Evolutionary conservation across 2,797 vertebrate species (phyloP).

Genomic region (Poeciliopsis paucimaculata): DNA sequence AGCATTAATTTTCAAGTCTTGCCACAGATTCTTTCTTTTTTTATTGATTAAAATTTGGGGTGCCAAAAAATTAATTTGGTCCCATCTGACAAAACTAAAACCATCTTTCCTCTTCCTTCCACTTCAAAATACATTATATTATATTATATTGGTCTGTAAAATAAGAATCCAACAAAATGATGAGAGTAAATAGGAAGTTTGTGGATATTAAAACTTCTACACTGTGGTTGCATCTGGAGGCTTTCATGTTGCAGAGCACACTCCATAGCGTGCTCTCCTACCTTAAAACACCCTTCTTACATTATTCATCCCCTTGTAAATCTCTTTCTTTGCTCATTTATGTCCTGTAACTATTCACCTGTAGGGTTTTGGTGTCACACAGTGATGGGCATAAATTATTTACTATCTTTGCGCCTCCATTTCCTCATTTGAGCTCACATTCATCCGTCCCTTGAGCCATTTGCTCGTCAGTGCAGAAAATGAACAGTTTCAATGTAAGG

Average conservation of each 20-base stretch:
- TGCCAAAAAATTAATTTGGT: background rate
- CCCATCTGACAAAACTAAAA: background rate
- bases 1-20: background rate
- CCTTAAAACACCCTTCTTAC: background rate
- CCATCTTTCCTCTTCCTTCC: background rate
- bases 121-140: too few relatives aligned
- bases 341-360: constrained; percentile 42
- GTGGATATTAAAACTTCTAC: background rate
- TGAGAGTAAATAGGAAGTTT: background rate
- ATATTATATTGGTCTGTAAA: background rate
- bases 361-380: constrained; percentile 48
- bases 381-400: constrained; percentile 66
- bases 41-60: background rate
- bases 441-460: constrained; percentile 49
- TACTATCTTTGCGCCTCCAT: constrained; percentile 29
- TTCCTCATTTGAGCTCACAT: constrained; percentile 47
- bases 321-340: constrained; percentile 23
- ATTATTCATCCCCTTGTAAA: constrained; percentile 2
- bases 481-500: constrained; percentile 48
- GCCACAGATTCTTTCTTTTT: too few relatives aligned
- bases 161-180: background rate
- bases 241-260: background rate
- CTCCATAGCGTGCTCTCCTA: background rate
- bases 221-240: background rate
- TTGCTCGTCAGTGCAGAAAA: constrained; percentile 43